These are phyloP conservation scores for Mesocentrotus franciscanus DNA, from an alignment of 53 echinoderm and acorn worm genomes.

Conservation along the genomic window DNA sequence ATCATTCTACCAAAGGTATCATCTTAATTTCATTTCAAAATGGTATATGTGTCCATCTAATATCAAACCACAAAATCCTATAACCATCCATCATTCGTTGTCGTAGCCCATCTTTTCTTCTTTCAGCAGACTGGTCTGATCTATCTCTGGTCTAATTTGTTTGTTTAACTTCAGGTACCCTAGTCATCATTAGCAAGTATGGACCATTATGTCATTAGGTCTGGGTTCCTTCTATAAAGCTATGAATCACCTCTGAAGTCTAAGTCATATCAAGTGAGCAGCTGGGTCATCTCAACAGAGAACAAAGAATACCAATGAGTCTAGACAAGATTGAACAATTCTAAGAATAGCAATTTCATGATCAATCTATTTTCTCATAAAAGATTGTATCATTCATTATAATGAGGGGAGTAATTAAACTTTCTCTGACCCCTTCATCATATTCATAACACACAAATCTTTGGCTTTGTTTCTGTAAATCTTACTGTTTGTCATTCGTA, in stretches of 20 bases:
- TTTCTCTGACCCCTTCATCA: not conserved
- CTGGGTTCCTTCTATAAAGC: not conserved
- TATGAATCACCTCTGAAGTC: constrained; percentile 10
- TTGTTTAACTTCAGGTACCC: not conserved
- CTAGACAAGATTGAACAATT: not conserved
- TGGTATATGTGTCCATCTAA: too few relatives aligned
- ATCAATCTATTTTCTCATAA: not conserved
- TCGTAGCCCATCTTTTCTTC: too few relatives aligned
- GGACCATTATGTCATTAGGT: not conserved
- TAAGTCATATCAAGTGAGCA: not conserved
- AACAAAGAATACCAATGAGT: not conserved
- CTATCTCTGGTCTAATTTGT: not conserved
- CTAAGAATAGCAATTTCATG: not conserved
- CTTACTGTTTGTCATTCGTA: too few relatives aligned
- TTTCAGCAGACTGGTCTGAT: not conserved
- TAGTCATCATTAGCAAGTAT: not conserved
- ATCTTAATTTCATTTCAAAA: too few relatives aligned
- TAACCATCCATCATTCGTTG: too few relatives aligned
- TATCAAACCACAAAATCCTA: too few relatives aligned
- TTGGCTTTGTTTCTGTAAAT: too few relatives aligned
- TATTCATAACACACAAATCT: too few relatives aligned
- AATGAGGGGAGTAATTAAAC: not conserved
- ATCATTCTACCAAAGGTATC: too few relatives aligned
- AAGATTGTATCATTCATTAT: not conserved
- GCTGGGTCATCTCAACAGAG: not conserved